These are phyloP conservation scores for Penaeus indicus DNA, from an alignment of 1,140 invertebrate species.

Conservation along the genomic window DNA sequence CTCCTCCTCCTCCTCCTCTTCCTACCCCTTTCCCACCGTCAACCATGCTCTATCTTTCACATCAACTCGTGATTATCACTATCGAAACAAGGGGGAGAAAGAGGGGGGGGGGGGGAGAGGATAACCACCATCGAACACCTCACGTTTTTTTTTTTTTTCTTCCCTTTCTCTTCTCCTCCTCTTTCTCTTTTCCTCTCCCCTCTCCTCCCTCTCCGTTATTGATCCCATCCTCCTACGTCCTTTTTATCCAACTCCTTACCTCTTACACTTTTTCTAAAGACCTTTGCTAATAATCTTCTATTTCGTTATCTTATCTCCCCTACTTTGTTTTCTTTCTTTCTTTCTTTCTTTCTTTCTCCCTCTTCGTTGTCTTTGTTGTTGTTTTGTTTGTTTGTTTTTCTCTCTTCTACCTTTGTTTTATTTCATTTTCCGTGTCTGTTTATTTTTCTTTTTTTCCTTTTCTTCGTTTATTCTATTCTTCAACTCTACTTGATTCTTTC, in stretches of 20 bases:
- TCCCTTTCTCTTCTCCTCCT: not conserved
- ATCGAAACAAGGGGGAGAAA: too few species aligned
- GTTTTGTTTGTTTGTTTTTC: not conserved
- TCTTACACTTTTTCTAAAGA: not conserved
- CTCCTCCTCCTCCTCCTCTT: too few species aligned
- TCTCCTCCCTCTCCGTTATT: not conserved
- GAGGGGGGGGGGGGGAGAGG: too few species aligned
- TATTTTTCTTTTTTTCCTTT: not conserved
- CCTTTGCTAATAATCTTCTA: not conserved
- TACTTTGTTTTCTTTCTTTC: not conserved
- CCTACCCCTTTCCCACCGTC: too few species aligned
- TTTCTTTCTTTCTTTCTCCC: not conserved
- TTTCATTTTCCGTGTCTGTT: not conserved
- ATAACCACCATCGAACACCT: too few species aligned
- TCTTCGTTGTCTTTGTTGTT: not conserved
- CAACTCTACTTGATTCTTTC: not conserved
- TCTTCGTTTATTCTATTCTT: not conserved
- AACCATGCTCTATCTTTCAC: too few species aligned
- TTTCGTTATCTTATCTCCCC: slow-evolving; percentile 13
- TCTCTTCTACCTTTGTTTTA: not conserved
- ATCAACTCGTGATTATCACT: too few species aligned
- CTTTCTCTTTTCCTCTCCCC: not conserved
- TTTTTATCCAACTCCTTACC: not conserved
- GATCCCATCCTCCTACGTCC: not conserved
- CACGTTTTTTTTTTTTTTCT: not conserved